phyloP scores from a whole-genome alignment of 2,888 invertebrate genomes.

The Agrotis puta region DNA sequence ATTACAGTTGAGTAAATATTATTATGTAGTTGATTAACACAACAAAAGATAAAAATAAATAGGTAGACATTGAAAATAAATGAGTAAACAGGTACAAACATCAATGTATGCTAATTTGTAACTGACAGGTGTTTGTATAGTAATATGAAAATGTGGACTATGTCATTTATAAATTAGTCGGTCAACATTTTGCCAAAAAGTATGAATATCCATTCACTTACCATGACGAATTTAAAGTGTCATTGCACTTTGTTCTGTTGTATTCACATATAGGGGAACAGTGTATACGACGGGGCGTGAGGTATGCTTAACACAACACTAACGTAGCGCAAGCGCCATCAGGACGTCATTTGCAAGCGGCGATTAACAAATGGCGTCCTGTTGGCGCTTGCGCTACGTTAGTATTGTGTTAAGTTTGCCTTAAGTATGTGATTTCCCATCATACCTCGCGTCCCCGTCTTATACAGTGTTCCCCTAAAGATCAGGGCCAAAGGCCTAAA shows the following conservation, averaged over 20 bases:
- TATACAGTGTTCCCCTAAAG: no score
- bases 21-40: background rate
- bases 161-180: background rate
- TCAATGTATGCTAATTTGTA: background rate
- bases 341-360: no score
- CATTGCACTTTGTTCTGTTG: conserved; percentile 25
- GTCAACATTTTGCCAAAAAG: conserved; percentile 4
- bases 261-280: no score
- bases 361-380: no score
- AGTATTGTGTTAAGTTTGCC: no score
- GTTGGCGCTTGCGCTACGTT: no score
- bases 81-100: background rate
- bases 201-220: conserved; percentile 4
- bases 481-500: background rate
- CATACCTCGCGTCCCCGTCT: no score
- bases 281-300: no score
- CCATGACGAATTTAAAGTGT: conserved; percentile 13
- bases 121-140: conserved; percentile 12
- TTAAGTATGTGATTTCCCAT: no score
- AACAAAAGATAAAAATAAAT: background rate
- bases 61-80: conserved; percentile 10
- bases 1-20: conserved; percentile 6
- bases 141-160: conserved; percentile 7
- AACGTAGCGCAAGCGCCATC: no score
- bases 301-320: no score